Base-by-base conservation (phyloP, 2,888 invertebrate genomes). In the Drosophila hamatofila region DNA sequence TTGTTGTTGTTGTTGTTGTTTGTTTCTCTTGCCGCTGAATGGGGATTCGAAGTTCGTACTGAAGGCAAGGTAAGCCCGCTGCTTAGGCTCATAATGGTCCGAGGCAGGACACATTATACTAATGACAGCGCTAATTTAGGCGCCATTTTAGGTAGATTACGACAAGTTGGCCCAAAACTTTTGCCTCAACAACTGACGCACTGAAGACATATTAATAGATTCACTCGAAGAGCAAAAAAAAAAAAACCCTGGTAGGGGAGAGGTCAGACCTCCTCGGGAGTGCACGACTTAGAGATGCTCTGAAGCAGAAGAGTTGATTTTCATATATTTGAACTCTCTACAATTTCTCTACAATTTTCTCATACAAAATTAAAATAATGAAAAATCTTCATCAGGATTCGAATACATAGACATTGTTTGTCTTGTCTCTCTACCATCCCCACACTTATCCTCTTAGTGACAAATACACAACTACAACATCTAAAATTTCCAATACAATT, bases 51-150 rank as follows among this genome's bases (percentile, higher is more conserved):
- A 18, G 27, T 11, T 27, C 48, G 48, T 3, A 78, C 59, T 62
- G 48, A 64, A 14, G 39, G 14, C 12, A 58, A 56, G 55, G 48
- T 59, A 61, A 63, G 52, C 57, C 49, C 61, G 58, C 63, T 46
- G 46, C 56, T 52, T 27, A 27, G 55, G 55, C 55, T 46, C 27
- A 33, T 52, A 49, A 57, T 23, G 49, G 62, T 56, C 64, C 35
- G 61, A 14, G 52, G 25, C 44, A 8, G 66, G 51, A 37, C n/a
- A 76, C 64, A 63, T 23, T 37, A 23, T 54, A 72, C 88, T 83
- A 89, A 89, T 88, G 86, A 78, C 76, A 71, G 67, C 74, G 71
- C 86, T 81, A 84, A 90, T 88, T 86, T 79, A 72, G 65, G 73
- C 72, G 64, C 72, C 79, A 74, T 81, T 79, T 68, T 58, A 42